Evolutionary conservation across 2,797 vertebrate species (phyloP), one percentile per base, ranked within the genome.

Genomic region (Schizopygopsis malacanthus): DNA sequence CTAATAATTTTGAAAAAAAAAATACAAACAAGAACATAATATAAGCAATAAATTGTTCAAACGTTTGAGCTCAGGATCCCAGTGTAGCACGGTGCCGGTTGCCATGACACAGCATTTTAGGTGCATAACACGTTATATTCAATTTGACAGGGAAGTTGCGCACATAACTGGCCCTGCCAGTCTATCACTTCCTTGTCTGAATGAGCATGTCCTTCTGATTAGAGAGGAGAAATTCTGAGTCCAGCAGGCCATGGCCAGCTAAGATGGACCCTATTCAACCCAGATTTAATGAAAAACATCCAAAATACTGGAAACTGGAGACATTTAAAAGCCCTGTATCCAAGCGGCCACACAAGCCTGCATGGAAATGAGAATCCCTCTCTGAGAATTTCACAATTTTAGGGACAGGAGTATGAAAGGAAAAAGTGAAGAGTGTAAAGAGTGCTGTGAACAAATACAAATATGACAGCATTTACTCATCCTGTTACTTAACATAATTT

Each of bases 151-250:
- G 88, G 90, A 92, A 93, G 88, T 88, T 87, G 88, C 86, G 82
- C 72, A 83, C 85, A 81, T 82, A 81, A 1, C 89, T 88, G 78
- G 84, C 81, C 84, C 83, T 85, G 87, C 86, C 85, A 88, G 75
- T 71, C 89, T 87, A 90, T 91, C 87, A 90, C 90, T 91, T 92
- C 88, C 89, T 84, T 77, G 89, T 89, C 65, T 89, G 88, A 92
- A 90, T 88, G 90, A 92, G 90, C 61, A 67, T 81, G 88, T 70
- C 61, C 81, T 90, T 25, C 8, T 87, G 84, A 82, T 89, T 90
- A 91, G 87, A 90, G 82, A 76, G 65, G 86, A 88, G 85, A 80
- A 77, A 73, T 76, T 88, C 79, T 88, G 82, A 10, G 85, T 87
- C 54, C 37, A 86, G 86, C 87, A 72, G 87, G 87, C 86, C 54